These are phyloP conservation scores for Mythimna ferrago DNA, from an alignment of 2,888 invertebrate genomes.

Conservation along the genomic window DNA sequence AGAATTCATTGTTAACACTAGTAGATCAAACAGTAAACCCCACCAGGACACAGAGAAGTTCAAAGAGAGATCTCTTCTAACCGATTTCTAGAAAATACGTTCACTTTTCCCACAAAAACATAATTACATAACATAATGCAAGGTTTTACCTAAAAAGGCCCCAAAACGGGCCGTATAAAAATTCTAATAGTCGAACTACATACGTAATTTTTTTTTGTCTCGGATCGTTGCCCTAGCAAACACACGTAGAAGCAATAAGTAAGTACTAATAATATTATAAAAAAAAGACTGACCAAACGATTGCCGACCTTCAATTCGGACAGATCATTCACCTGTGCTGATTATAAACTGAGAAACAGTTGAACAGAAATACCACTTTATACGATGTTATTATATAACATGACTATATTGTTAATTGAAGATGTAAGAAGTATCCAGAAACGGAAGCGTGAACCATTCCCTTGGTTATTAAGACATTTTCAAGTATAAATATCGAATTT, in stretches of 20 bases:
- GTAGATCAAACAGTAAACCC: not conserved
- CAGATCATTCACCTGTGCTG: conserved; percentile 85
- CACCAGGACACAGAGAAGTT: not conserved
- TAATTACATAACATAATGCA: conserved; percentile 41
- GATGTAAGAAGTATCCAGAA: too few relatives aligned
- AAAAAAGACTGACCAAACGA: conserved; percentile 85
- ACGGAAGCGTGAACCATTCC: too few relatives aligned
- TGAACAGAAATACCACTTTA: conserved; percentile 43
- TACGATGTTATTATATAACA: conserved; percentile 15
- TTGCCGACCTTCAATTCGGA: conserved; percentile 85
- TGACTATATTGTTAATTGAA: not conserved
- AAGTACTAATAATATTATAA: conserved; percentile 75
- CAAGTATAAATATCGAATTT: too few relatives aligned
- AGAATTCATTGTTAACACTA: too few relatives aligned
- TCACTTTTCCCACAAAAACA: conserved; percentile 18
- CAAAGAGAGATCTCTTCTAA: not conserved
- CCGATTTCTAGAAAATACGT: conserved; percentile 6
- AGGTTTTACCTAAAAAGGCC: conserved; percentile 66
- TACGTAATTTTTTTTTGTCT: conserved; percentile 70
- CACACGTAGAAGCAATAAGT: conserved; percentile 76
- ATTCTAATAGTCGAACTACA: conserved; percentile 63
- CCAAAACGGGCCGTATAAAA: conserved; percentile 62
- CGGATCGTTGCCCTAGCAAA: conserved; percentile 76
- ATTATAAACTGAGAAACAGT: conserved; percentile 52
- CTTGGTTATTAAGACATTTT: too few relatives aligned